Conservation (phyloP, 35 echinoderm and acorn worm species). For the Ptychodera flava region DNA sequence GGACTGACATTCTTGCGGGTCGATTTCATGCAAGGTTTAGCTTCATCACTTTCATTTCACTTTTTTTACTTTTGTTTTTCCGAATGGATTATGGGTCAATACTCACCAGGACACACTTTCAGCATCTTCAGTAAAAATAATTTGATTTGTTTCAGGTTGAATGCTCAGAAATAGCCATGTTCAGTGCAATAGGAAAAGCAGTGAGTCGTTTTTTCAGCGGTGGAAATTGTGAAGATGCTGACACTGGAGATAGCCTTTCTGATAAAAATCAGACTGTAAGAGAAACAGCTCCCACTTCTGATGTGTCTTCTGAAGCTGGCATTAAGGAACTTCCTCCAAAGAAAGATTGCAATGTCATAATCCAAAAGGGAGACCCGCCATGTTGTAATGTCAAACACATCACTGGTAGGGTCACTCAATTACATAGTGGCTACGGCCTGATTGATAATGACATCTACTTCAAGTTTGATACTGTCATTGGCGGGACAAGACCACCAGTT, state of each 20-base stretch:
- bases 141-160: too few species aligned
- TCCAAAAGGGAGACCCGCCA: too few species aligned
- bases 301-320: slow-evolving; percentile 75
- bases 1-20: slow-evolving; percentile 53
- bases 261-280: slow-evolving; percentile 61
- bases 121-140: too few species aligned
- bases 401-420: slow-evolving; percentile 69
- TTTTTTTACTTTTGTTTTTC: slow-evolving; percentile 51
- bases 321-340: slow-evolving; percentile 32
- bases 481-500: slow-evolving; percentile 28
- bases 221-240: slow-evolving; percentile 73
- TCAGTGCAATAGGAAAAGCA: too few species aligned
- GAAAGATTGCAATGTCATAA: slow-evolving; percentile 17
- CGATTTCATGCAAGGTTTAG: slow-evolving; percentile 38
- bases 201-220: too few species aligned
- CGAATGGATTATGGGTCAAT: slow-evolving; percentile 57
- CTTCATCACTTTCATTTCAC: slow-evolving; percentile 48
- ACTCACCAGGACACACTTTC: too few species aligned
- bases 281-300: slow-evolving; percentile 66
- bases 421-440: slow-evolving; percentile 76
- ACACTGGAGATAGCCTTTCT: slow-evolving; percentile 48
- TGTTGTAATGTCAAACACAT: too few species aligned
- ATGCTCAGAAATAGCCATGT: too few species aligned
- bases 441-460: slow-evolving; percentile 84
- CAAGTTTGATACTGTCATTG: slow-evolving; percentile 43